Conservation (phyloP, 2,797 vertebrate genomes). For the Acrossocheilus fasciatus region DNA sequence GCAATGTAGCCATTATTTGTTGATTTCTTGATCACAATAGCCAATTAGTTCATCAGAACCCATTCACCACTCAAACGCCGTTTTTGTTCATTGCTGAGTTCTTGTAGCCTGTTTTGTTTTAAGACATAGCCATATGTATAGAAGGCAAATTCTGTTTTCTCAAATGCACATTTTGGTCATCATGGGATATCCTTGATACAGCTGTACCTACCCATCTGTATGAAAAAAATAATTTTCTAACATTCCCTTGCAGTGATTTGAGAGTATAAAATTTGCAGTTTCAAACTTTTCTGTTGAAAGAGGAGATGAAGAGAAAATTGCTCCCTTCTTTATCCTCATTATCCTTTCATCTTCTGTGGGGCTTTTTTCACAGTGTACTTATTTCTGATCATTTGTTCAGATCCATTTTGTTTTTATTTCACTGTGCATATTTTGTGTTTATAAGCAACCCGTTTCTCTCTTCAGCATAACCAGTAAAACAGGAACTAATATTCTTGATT, state of each 20-base stretch:
- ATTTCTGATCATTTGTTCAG: slow-evolving; percentile 9
- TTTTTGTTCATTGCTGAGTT: no score
- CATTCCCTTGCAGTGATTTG: not conserved
- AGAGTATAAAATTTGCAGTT: not conserved
- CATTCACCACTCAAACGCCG: no score
- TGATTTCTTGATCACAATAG: no score
- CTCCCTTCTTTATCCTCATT: not conserved
- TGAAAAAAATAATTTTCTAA: not conserved
- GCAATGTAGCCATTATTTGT: no score
- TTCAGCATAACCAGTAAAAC: not conserved
- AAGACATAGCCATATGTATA: not conserved
- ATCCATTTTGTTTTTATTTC: not conserved
- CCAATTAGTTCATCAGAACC: no score
- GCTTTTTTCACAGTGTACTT: not conserved
- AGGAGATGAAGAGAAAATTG: slow-evolving; percentile 16
- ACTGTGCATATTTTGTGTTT: not conserved
- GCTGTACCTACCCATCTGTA: not conserved
- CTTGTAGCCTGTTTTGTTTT: not conserved
- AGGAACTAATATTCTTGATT: not conserved
- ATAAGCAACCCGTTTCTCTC: not conserved
- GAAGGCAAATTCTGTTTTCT: not conserved
- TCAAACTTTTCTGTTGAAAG: slow-evolving; percentile 34
- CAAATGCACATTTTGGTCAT: not conserved
- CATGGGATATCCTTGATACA: not conserved
- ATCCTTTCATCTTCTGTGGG: slow-evolving; percentile 18